Evolutionary conservation across 2,888 invertebrate species (phyloP).

Genomic region (Parnassius smintheus): DNA sequence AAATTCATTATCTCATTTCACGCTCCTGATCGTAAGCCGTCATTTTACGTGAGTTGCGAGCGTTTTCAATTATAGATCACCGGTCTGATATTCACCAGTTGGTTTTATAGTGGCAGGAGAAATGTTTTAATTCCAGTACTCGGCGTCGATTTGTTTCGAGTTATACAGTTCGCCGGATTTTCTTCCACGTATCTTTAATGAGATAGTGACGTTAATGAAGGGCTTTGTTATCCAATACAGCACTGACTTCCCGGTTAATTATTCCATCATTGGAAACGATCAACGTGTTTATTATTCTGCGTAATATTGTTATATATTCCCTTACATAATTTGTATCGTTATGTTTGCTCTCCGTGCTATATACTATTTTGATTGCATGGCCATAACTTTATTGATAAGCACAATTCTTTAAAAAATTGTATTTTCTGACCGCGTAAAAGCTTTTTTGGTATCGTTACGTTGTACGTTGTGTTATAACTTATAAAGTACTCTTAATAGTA

Average conservation of each 20-base stretch:
- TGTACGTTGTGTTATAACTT: too few relatives aligned
- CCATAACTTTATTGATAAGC: slow-evolving; percentile 1
- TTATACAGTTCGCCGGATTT: slow-evolving; percentile 25
- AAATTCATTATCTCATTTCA: slow-evolving; percentile 26
- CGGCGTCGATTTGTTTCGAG: slow-evolving; percentile 45
- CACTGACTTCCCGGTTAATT: slow-evolving; percentile 45
- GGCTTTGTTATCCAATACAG: slow-evolving; percentile 44
- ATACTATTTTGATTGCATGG: slow-evolving; percentile 15
- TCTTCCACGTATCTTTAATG: slow-evolving; percentile 36
- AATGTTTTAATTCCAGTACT: slow-evolving; percentile 46
- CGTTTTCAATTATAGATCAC: slow-evolving; percentile 29
- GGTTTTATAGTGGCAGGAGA: slow-evolving; percentile 28
- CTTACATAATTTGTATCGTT: slow-evolving; percentile 9
- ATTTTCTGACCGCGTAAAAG: too few relatives aligned
- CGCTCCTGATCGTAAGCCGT: slow-evolving; percentile 27
- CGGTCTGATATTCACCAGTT: slow-evolving; percentile 18
- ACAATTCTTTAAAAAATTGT: too few relatives aligned
- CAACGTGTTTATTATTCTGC: slow-evolving; percentile 23
- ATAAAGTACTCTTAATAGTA: too few relatives aligned
- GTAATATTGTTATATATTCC: slow-evolving; percentile 29
- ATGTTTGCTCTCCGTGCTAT: slow-evolving; percentile 19
- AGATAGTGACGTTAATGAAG: slow-evolving; percentile 55
- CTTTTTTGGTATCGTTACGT: too few relatives aligned
- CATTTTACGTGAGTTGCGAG: slow-evolving; percentile 20
- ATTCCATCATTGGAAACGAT: slow-evolving; percentile 41